Percentiles rank a stretch among this genome's conserved stretches.
Conservation (phyloP, 92 coral and sea anemone genomes). For the Umimayanthus kanabou region DNA sequence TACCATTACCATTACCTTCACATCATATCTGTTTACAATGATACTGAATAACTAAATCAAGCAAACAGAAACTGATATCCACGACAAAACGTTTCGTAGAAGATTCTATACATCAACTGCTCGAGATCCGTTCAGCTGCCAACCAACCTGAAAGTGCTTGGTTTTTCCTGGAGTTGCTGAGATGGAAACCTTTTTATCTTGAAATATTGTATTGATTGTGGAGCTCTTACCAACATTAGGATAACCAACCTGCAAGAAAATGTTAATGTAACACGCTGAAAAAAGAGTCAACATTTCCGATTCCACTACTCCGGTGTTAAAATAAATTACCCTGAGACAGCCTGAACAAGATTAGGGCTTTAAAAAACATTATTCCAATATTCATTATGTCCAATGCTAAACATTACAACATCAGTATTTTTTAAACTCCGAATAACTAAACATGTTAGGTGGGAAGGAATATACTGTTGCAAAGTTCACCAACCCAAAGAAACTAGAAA, state of each 20-base stretch:
- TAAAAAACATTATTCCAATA: background rate
- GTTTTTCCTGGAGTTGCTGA: slow-evolving; percentile 97
- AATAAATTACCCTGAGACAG: background rate
- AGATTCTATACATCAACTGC: background rate
- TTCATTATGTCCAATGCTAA: background rate
- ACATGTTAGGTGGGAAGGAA: no score
- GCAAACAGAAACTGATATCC: background rate
- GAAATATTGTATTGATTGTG: slow-evolving; percentile 88
- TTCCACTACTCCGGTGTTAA: no score
- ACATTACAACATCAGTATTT: background rate
- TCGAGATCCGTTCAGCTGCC: background rate
- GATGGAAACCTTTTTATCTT: slow-evolving; percentile 92
- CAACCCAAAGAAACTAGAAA: no score
- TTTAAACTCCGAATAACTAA: background rate
- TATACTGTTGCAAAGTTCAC: no score
- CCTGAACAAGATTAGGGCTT: background rate
- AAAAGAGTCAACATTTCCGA: no score
- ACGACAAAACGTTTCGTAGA: background rate
- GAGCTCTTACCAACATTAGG: slow-evolving; percentile 99
- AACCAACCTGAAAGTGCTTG: slow-evolving; percentile 93
- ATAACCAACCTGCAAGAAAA: slow-evolving; percentile 80
- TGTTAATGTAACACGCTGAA: background rate
- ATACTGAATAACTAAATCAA: background rate
- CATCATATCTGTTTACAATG: background rate
- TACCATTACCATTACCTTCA: background rate